Evolutionary conservation across 2,113 vertebrate species (phyloP).

Genomic region (Python bivittatus): DNA sequence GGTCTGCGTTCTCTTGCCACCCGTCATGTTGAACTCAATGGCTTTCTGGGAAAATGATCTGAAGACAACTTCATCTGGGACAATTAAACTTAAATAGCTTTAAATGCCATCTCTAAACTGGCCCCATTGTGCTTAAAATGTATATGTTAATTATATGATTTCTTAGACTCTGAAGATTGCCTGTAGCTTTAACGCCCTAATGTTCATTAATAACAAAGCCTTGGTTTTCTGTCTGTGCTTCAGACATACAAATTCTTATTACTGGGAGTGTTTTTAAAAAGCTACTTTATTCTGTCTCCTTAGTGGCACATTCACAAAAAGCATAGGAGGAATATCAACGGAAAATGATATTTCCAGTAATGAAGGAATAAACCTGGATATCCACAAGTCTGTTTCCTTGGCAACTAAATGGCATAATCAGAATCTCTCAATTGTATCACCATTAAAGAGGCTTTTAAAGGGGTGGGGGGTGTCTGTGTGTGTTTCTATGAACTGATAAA

Average conservation of each 20-base stretch:
- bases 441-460: conserved; percentile 54
- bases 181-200: not conserved
- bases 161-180: conserved; percentile 39
- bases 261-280: conserved; percentile 39
- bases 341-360: conserved; percentile 69
- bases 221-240: conserved; percentile 43
- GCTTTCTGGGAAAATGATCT: not conserved
- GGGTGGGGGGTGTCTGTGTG: not conserved
- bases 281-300: conserved; percentile 53
- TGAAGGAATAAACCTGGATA: conserved; percentile 66
- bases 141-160: conserved; percentile 23
- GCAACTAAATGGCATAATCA: conserved; percentile 72
- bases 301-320: conserved; percentile 42
- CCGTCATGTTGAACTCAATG: not conserved
- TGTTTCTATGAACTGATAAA: conserved; percentile 51
- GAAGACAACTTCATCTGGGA: conserved; percentile 1
- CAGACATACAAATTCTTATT: conserved; percentile 52
- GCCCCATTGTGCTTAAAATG: not conserved
- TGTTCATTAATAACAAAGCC: conserved; percentile 30
- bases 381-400: conserved; percentile 74
- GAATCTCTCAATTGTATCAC: conserved; percentile 58
- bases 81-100: not conserved
- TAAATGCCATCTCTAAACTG: conserved; percentile 7
- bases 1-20: not conserved
- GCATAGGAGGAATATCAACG: conserved; percentile 60